Evolutionary conservation across 2,797 vertebrate species (phyloP), one percentile per base, ranked within the genome.

Genomic region (Alfaro cultratus): DNA sequence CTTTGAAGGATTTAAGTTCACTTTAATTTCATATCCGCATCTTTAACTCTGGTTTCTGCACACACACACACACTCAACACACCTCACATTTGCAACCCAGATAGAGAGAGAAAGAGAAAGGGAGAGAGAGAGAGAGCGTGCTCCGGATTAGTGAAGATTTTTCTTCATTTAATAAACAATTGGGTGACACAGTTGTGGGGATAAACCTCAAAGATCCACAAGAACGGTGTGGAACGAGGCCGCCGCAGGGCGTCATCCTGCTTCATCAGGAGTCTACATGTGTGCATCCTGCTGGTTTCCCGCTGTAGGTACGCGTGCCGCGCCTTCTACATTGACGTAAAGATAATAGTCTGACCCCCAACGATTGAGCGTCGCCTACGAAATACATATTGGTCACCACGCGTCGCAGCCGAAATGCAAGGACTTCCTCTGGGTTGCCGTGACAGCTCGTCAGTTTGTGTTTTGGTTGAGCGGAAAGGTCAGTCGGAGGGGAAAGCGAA

Each of bases 91-190:
- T 16, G 15, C 46, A 47, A 16, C 45, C 45, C 45, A 46, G 45
- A 46, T 15, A 47, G 16, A 47, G 15, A 46, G 46, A 46, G 4
- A 46, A 1, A 46, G 45, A 46, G 13, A 46, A 0, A 43, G 2
- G 13, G 43, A 4, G 3, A 45, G 13, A 21, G 49, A 51, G 47
- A 49, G 6, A 8, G 49, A 23, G 49, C 2, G 8, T 2, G 77
- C 80, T 73, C 36, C 39, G 93, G 95, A 95, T 96, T 96, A 96
- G 84, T 87, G 90, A 93, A 94, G 95, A 95, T 95, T 95, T 94
- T 90, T 91, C 90, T 93, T 91, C 91, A 92, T 95, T 95, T 96
- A 95, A 95, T 95, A 95, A 96, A 96, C 91, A 92, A 93, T 90
- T 86, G 88, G 89, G 87, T 94, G 94, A 90, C 92, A 95, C 87